Evolutionary conservation across 2,113 vertebrate genomes (phyloP).

Genomic region (Procavia capensis): DNA sequence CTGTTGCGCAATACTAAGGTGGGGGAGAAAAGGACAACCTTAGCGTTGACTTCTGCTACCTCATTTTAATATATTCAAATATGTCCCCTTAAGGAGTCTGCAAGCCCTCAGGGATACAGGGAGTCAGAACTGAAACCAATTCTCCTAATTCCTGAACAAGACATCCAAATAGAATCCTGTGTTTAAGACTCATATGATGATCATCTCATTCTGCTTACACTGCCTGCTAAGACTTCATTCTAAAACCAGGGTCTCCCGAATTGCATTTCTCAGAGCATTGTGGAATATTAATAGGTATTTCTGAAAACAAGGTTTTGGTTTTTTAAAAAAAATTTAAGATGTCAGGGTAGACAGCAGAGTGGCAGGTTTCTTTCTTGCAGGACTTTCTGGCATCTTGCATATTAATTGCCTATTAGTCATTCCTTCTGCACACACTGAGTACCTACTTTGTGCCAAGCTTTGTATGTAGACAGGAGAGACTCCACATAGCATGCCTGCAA

Average conservation of each 20-base stretch:
- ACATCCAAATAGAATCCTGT: constrained; percentile 60
- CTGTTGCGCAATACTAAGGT: background rate
- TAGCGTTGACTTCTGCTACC: background rate
- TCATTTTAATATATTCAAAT: constrained; percentile 61
- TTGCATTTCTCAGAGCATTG: constrained; percentile 28
- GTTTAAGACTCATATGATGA: constrained; percentile 29
- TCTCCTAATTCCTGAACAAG: constrained; percentile 75
- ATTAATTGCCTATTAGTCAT: constrained; percentile 53
- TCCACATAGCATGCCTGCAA: background rate
- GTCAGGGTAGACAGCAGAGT: constrained; percentile 24
- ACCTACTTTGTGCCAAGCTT: background rate
- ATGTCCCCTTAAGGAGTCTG: constrained; percentile 54
- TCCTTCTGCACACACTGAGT: background rate
- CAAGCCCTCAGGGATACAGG: constrained; percentile 67
- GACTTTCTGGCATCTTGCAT: constrained; percentile 7
- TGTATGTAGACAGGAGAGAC: constrained; percentile 8
- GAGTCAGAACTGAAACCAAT: constrained; percentile 57
- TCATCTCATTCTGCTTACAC: background rate
- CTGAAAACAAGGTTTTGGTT: constrained; percentile 54
- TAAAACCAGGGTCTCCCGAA: background rate
- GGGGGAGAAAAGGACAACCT: constrained; percentile 47
- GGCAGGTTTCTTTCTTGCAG: constrained; percentile 46
- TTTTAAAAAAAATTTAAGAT: constrained; percentile 58
- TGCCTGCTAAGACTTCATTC: background rate
- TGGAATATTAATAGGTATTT: constrained; percentile 60